Percentiles rank a stretch among this genome's conserved stretches.
Conservation (phyloP, 2,113 vertebrate genomes). For the Scomber colias region DNA sequence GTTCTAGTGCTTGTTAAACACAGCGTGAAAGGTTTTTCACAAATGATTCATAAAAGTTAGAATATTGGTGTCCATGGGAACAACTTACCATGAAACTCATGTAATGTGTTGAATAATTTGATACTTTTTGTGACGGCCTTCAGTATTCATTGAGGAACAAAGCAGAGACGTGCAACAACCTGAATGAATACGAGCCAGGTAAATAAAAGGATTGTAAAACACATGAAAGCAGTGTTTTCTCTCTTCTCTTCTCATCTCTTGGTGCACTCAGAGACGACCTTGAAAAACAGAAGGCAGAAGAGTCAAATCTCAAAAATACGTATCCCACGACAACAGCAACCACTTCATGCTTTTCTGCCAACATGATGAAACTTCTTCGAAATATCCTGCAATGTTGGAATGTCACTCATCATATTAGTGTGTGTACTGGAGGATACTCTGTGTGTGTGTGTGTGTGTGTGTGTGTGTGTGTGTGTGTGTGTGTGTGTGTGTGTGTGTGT, state of each 20-base stretch:
- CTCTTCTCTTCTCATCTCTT: conserved; percentile 2
- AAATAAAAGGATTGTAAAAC: conserved; percentile 16
- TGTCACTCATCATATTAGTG: conserved; percentile 25
- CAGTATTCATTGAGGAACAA: conserved; percentile 11
- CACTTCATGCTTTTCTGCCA: conserved; percentile 25
- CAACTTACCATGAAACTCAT: neutral
- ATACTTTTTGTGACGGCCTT: neutral
- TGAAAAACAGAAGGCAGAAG: conserved; percentile 38
- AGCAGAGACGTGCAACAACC: neutral
- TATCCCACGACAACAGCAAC: conserved; percentile 15
- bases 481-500: no score
- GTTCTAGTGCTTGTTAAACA: no score
- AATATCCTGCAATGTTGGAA: conserved; percentile 70
- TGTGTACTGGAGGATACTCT: neutral
- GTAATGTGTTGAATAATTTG: neutral
- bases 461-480: conserved; percentile 1
- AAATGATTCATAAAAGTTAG: neutral
- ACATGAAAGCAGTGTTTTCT: conserved; percentile 25
- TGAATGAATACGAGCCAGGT: neutral
- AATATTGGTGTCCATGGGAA: neutral
- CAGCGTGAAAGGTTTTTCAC: no score
- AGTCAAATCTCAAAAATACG: conserved; percentile 23
- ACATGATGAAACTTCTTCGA: conserved; percentile 78
- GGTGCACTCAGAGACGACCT: conserved; percentile 27
- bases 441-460: no score